phyloP scores from a whole-genome alignment of 2,797 vertebrate genomes.

The Pipistrellus pygmaeus region DNA sequence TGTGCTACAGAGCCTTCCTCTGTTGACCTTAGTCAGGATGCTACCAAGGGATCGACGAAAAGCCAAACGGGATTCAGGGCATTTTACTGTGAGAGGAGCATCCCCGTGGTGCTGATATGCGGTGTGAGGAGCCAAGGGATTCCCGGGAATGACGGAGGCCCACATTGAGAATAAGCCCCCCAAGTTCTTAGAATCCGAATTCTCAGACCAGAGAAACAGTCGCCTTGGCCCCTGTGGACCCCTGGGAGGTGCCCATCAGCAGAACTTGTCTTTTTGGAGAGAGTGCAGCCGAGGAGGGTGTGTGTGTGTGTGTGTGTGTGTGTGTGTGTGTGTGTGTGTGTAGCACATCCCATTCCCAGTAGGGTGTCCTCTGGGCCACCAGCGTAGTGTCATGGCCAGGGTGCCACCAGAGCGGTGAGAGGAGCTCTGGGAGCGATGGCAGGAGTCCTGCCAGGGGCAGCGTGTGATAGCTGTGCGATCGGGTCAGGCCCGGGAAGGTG shows the following conservation, averaged over 20 bases:
- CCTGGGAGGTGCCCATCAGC: not conserved
- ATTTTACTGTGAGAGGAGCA: not conserved
- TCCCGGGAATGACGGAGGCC: not conserved
- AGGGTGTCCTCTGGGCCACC: not conserved
- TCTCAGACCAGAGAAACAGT: slow-evolving; percentile 5
- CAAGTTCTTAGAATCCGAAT: not conserved
- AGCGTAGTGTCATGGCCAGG: not conserved
- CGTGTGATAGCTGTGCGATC: not conserved
- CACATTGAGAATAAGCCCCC: not conserved
- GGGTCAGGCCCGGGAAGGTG: not conserved
- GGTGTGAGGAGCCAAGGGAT: not conserved
- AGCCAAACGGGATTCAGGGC: not conserved
- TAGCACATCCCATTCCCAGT: not conserved
- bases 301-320: not conserved
- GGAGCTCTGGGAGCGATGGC: not conserved
- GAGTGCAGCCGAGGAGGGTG: not conserved
- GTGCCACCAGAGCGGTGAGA: not conserved
- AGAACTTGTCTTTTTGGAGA: not conserved
- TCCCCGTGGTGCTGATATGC: not conserved
- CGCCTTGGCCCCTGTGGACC: not conserved
- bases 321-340: too few relatives aligned
- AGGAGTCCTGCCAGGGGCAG: accelerated
- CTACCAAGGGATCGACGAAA: not conserved
- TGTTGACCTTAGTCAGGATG: not conserved
- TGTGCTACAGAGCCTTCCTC: not conserved